Percentiles rank a stretch among this genome's conserved stretches.
phyloP scores from a whole-genome alignment of 2,113 vertebrate species.

The Choloepus hoffmanni region DNA sequence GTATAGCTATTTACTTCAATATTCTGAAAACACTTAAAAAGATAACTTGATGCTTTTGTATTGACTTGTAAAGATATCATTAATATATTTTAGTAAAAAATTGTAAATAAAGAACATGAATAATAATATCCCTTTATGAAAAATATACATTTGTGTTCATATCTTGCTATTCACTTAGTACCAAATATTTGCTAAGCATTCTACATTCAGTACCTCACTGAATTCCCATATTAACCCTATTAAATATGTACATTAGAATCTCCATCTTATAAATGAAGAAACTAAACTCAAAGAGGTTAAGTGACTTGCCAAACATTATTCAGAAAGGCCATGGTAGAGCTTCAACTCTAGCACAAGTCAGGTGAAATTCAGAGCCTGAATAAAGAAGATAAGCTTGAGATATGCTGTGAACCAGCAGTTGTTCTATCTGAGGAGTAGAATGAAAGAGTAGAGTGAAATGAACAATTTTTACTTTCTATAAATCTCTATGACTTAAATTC shows the following conservation, averaged over 20 bases:
- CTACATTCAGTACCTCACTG: neutral
- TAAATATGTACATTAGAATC: neutral
- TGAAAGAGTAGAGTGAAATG: neutral
- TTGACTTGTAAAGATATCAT: neutral
- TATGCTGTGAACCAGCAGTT: neutral
- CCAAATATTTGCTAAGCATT: neutral
- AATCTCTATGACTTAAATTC: neutral
- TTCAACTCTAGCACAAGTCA: neutral
- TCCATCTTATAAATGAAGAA: neutral
- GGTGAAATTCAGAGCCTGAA: neutral
- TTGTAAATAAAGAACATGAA: neutral
- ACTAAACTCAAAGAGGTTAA: neutral
- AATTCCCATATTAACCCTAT: neutral
- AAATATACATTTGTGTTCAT: neutral
- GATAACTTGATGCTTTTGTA: neutral
- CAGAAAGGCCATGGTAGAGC: neutral
- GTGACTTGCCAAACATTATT: neutral
- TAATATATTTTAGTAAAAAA: constrained; percentile 35
- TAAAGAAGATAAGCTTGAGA: neutral
- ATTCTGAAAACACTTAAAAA: neutral
- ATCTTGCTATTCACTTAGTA: neutral
- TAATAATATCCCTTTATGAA: neutral
- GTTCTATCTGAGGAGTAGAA: neutral
- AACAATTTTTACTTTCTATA: no score
- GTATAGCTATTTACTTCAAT: neutral